Evolutionary conservation across 1,140 invertebrate species (phyloP), one percentile per base, ranked within the genome.

Genomic region (Drosophila oshimai): DNA sequence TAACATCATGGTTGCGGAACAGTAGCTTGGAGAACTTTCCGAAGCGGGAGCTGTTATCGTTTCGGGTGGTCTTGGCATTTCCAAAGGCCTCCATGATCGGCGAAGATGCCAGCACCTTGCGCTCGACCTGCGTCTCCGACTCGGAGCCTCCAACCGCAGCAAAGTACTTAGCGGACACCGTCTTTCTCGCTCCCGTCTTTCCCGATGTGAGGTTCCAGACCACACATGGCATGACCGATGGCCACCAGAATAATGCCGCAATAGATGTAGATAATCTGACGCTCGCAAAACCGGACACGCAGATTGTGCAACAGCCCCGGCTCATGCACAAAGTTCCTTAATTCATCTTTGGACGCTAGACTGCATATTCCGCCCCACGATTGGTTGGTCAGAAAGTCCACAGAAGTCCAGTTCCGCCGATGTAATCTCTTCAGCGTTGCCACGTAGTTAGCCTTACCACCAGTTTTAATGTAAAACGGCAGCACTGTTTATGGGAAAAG

Each of bases 1-100:
- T 26, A 88, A 80, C 90, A 91, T 91, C 3, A 90, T 93, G 92
- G 60, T 95, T 95, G 80, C 96, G 96, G 89, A 99, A 99, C 68
- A 98, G 95, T 39, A 99, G 95, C 92, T 99, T 97, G 46, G 99
- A 99, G 91, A 98, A 96, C 90, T 97, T 97, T 18, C 96, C 98
- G 92, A 99, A 99, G 24, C 98, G 93, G 10, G 97, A 99, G 49
- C 97, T 99, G 92, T 99, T 99, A 91, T 99, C 98, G 91, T 99
- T 99, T 24, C 99, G 93, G 0, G 97, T 99, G 0, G 99, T 99
- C 92, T 99, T 99, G 0, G 99, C 99, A 92, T 99, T 99, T 26
- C 99, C 99, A 71, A 99, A 98, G 0, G 98, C 98, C 95, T 99
- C 99, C 98, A 99, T 99, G 41, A 99, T 99, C 36, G 99, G 98